phyloP scores from a whole-genome alignment of 2,888 invertebrate genomes.

The Salpingus planirostris region DNA sequence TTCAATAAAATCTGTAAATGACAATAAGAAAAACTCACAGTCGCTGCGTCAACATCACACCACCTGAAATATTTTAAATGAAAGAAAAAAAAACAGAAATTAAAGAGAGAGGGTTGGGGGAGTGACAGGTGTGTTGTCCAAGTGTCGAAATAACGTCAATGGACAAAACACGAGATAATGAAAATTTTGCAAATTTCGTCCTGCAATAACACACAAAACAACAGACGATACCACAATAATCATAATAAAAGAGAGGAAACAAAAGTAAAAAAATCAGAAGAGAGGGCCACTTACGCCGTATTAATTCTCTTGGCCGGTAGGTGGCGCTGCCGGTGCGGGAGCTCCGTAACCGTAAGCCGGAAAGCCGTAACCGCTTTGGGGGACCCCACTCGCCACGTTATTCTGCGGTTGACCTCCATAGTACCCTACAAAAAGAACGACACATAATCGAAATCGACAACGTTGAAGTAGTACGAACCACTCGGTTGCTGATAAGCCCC shows the following conservation, averaged over 20 bases:
- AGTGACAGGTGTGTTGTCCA: too few relatives aligned
- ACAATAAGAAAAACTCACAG: constrained; percentile 36
- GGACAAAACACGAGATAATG: constrained; percentile 1
- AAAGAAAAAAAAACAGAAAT: too few relatives aligned
- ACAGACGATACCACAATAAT: too few relatives aligned
- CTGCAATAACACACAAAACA: too few relatives aligned
- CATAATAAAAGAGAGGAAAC: too few relatives aligned
- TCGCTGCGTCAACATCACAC: constrained; percentile 30
- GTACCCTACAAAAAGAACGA: constrained; percentile 26
- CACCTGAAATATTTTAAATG: too few relatives aligned
- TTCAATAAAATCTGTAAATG: constrained; percentile 38
- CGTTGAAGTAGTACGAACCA: too few relatives aligned
- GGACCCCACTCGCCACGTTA: constrained; percentile 32
- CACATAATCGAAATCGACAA: too few relatives aligned
- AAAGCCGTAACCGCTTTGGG: constrained; percentile 41
- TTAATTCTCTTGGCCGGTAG: constrained; percentile 22
- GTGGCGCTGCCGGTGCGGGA: constrained; percentile 22
- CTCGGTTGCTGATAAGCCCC: constrained; percentile 38
- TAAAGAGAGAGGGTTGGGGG: too few relatives aligned
- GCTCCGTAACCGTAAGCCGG: constrained; percentile 41
- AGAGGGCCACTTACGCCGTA: constrained; percentile 19
- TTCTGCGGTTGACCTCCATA: constrained; percentile 36
- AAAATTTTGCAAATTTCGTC: too few relatives aligned
- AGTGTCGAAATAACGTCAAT: too few relatives aligned
- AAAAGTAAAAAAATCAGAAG: too few relatives aligned